Evolutionary conservation across 2,113 vertebrate genomes (phyloP), one percentile per base, ranked within the genome.

Genomic region (Ia io): DNA sequence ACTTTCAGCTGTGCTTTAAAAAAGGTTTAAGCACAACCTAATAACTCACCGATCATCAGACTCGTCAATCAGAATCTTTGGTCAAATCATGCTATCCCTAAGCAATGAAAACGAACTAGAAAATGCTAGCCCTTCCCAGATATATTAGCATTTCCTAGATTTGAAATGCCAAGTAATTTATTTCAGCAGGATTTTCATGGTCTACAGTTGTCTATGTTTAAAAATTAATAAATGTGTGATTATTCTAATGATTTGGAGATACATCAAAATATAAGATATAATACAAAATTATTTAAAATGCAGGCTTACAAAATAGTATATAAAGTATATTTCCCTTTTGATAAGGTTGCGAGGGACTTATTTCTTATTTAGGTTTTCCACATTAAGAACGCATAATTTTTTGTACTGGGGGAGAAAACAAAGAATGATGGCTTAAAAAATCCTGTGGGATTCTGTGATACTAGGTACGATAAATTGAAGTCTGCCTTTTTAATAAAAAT

Each of bases 21-120:
- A 69, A 51, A 84, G n/a, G 71, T 65, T 42, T 59, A 37, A 70
- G 22, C 3, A 94, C 42, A 77, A 8, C 47, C 67, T 85, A 93
- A 82, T 22, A 71, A 94, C 13, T 80, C 14, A 44, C 4, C 3
- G 63, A 84, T 84, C 40, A 84, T 51, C 40, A 92, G 79, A 89
- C 25, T 91, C 65, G 42, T 51, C 40, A 67, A 61, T 44, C 59
- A 94, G 73, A 91, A 91, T 32, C 70, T 63, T 28, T 83, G 76
- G 25, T 69, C 17, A 84, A 83, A 78, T 83, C 71, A 71, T 70
- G 56, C 20, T 84, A 79, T 20, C 35, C 16, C 30, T 49, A 76
- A 92, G 32, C 69, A 93, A 92, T 40, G 20, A 91, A 95, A 91
- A 84, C 73, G 84, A 90, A 71, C 32, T 37, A 78, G 30, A 28